These are phyloP conservation scores for Bovichtus diacanthus DNA, from an alignment of 2,797 vertebrate genomes.

Conservation along the genomic window DNA sequence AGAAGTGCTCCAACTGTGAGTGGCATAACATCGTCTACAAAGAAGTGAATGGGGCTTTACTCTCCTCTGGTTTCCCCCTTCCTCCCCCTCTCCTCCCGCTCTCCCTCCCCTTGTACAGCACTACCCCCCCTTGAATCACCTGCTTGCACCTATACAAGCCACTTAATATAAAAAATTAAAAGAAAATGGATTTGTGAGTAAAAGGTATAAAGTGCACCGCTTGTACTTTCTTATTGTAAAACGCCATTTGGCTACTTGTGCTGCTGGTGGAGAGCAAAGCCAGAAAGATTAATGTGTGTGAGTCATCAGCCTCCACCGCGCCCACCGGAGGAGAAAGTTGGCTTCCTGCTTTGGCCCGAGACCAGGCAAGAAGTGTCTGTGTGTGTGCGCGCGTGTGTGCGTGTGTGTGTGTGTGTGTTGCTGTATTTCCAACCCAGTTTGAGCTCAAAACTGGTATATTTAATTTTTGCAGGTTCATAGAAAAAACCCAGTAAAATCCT, in stretches of 20 bases:
- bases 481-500: background rate
- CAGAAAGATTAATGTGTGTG: slow-evolving; percentile 59
- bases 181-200: slow-evolving; percentile 5
- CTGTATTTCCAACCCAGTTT: slow-evolving; percentile 33
- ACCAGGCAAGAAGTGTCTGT: slow-evolving; percentile 18
- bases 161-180: slow-evolving; percentile 8
- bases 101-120: background rate
- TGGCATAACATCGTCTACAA: background rate
- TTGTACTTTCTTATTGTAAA: slow-evolving; percentile 37
- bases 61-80: background rate
- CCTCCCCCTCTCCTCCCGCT: background rate
- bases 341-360: slow-evolving; percentile 48
- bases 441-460: slow-evolving; percentile 26
- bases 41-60: background rate
- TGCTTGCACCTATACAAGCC: background rate
- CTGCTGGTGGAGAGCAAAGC: slow-evolving; percentile 42
- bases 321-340: slow-evolving; percentile 59
- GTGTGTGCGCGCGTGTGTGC: slow-evolving; percentile 7
- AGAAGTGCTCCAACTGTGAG: background rate
- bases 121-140: background rate
- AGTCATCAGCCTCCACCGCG: slow-evolving; percentile 54
- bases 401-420: background rate
- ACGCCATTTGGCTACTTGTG: slow-evolving; percentile 39
- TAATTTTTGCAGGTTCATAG: slow-evolving; percentile 31
- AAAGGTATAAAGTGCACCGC: slow-evolving; percentile 17